Base-by-base conservation (phyloP, 2,113 vertebrate genomes). In the Entelurus aequoreus region DNA sequence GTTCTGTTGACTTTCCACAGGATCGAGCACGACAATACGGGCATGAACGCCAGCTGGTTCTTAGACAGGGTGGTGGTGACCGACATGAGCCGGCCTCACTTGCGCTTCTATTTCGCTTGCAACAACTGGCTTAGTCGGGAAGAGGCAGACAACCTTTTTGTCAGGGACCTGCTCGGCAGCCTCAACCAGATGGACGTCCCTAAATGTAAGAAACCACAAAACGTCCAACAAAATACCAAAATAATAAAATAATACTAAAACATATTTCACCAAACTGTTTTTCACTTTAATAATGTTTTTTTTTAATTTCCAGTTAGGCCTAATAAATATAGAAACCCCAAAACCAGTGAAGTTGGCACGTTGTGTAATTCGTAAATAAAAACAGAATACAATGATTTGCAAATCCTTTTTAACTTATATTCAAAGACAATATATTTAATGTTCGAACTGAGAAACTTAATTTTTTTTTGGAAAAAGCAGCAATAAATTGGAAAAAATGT, bases 21-120 rank as follows among this genome's bases (percentile, higher is more conserved):
- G 87, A 96, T 98, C 0, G 96, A 99, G 77, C 97, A 99, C 0
- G 96, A 99, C 84, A 97, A 98, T 88, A 99, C 97, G 0, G 94
- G 96, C 1, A 88, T 94, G 92, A 95, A 88, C 0, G 89, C 95
- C 5, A 94, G 96, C 60, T 99, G 97, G 97, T 99, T 93, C 85
- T 86, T 99, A 0, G 94, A 99, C 80, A 84, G 88, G 0, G 94
- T 95, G 52, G 92, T 97, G 0, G 90, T 99, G 75, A 95, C 95
- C 0, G 96, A 99, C 88, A 94, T 97, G 93, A 95, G 92, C 85
- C 90, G 95, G 51, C 97, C 97, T 12, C 94, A 99, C 77, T 92
- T 98, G 76, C 88, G 96, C 0, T 96, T 94, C 77, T 98, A 93
- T 74, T 99, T 96, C 65, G 88, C 94, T 55, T 99, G 96, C 82